Conservation (phyloP, 53 echinoderm and acorn worm genomes). For the Paracentrotus lividus region DNA sequence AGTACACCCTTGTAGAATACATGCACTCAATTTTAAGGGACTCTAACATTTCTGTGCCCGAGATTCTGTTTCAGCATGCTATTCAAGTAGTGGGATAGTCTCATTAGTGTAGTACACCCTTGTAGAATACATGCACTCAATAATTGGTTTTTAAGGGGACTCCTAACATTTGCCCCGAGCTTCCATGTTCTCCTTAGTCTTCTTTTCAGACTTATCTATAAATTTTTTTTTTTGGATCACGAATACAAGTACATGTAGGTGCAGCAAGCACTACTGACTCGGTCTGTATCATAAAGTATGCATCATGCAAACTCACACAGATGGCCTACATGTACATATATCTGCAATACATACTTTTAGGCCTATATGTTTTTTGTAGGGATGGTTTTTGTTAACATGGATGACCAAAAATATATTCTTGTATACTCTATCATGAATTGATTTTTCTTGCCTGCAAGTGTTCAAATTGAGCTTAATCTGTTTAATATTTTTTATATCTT, state of each 20-base stretch:
- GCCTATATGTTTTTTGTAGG: too few species aligned
- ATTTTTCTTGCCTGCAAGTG: too few species aligned
- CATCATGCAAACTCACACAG: not conserved
- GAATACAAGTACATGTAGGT: too few species aligned
- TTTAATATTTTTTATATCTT: too few species aligned
- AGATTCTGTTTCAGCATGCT: constrained; percentile 7
- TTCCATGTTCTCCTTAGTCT: constrained; percentile 17
- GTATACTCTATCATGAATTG: too few species aligned
- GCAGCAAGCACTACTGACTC: not conserved
- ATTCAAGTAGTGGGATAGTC: constrained; percentile 1
- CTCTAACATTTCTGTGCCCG: constrained; percentile 34
- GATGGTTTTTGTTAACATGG: too few species aligned
- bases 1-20: constrained; percentile 22
- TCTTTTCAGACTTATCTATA: not conserved
- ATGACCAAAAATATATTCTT: too few species aligned
- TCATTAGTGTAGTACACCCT: constrained; percentile 45
- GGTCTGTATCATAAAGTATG: not conserved
- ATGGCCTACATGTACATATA: too few species aligned
- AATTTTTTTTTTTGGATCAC: too few species aligned
- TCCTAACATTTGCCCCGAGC: constrained; percentile 35
- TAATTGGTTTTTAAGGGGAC: constrained; percentile 68
- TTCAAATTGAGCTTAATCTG: too few species aligned
- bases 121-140: constrained; percentile 37
- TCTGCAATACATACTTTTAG: too few species aligned
- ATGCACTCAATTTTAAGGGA: constrained; percentile 57